Percentiles rank a stretch among this genome's conserved stretches.
These are phyloP conservation scores for Turdus rufiventris DNA, from an alignment of 2,113 vertebrate species.

Conservation along the genomic window DNA sequence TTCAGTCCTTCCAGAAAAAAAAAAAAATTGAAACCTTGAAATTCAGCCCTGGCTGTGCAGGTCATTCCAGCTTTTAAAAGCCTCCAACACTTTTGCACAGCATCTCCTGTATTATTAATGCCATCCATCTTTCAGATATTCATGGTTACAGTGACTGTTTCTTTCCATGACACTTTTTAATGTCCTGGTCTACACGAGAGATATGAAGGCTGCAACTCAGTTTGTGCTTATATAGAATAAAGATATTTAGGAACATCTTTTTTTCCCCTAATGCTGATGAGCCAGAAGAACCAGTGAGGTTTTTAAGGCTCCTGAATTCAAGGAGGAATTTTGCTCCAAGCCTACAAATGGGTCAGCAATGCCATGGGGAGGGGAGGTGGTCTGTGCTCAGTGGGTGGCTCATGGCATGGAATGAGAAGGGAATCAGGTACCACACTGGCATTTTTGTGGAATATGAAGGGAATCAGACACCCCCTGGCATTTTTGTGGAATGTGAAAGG, in stretches of 20 bases:
- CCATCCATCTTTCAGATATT: neutral
- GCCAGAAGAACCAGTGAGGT: neutral
- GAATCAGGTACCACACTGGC: neutral
- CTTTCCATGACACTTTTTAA: neutral
- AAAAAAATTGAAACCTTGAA: neutral
- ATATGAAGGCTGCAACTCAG: neutral
- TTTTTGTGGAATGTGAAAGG: neutral
- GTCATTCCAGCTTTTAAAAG: neutral
- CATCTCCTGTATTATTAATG: neutral
- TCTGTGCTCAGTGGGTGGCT: neutral
- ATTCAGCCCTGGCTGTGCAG: neutral
- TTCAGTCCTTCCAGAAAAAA: neutral
- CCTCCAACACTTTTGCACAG: too few relatives aligned
- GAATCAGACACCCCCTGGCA: too few relatives aligned
- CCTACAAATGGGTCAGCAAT: neutral
- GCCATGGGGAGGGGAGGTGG: accelerated
- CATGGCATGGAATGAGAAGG: accelerated
- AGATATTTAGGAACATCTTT: neutral
- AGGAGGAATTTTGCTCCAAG: neutral
- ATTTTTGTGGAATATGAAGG: neutral
- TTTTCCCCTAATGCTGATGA: neutral
- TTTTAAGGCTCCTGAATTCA: neutral
- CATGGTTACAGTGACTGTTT: neutral
- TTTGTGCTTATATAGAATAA: neutral
- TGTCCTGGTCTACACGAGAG: accelerated